Conservation (phyloP, 2,113 vertebrate genomes). For the Callorhinus ursinus region DNA sequence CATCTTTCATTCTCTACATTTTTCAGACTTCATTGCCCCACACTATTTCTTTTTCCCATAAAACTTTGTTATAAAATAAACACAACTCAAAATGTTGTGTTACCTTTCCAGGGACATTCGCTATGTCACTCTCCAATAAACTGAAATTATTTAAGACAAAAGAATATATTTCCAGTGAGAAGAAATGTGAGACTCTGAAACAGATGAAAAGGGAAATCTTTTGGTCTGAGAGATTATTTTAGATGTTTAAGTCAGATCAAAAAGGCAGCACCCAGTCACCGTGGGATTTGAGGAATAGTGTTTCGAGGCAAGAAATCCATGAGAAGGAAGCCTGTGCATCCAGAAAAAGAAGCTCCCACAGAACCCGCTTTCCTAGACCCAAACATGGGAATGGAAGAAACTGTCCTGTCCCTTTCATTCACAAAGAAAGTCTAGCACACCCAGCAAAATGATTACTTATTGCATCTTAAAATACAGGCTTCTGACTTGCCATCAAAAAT, state of each 20-base stretch:
- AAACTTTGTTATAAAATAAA: constrained; percentile 42
- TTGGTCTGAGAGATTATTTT: background rate
- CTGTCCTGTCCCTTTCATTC: background rate
- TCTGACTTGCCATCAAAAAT: constrained; percentile 73
- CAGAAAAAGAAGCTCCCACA: background rate
- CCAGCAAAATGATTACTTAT: background rate
- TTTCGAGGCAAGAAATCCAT: background rate
- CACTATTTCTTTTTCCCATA: background rate
- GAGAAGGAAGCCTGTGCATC: background rate
- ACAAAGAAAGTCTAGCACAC: background rate
- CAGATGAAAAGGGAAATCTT: background rate
- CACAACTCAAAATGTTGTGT: background rate
- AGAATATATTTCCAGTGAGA: background rate
- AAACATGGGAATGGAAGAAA: background rate
- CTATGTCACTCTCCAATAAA: background rate
- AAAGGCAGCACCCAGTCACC: background rate
- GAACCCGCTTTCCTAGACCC: background rate
- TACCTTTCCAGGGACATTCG: background rate
- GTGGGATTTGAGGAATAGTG: background rate
- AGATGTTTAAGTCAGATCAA: background rate
- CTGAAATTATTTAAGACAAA: constrained; percentile 34
- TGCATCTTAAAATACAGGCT: constrained; percentile 27
- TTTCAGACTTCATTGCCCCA: background rate
- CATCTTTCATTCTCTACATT: constrained; percentile 7
- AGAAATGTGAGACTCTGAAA: background rate